phyloP scores from a whole-genome alignment of 2,113 vertebrate species.

The Pollachius pollachius region DNA sequence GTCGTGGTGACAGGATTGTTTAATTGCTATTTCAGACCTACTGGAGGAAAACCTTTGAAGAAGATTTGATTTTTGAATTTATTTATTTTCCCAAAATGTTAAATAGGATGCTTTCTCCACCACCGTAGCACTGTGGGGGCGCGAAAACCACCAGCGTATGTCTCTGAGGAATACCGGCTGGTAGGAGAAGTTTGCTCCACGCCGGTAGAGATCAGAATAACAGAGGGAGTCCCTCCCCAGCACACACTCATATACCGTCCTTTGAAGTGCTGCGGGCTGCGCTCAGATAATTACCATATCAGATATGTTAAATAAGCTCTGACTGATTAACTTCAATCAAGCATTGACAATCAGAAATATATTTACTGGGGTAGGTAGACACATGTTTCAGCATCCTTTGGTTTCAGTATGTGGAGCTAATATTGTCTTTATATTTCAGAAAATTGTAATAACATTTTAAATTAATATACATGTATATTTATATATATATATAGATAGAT shows the following conservation, averaged over 20 bases:
- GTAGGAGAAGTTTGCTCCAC: too few relatives aligned
- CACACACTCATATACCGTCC: slow-evolving; percentile 5
- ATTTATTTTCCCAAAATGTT: too few relatives aligned
- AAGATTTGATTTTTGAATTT: background rate
- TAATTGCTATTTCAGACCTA: background rate
- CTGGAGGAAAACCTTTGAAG: too few relatives aligned
- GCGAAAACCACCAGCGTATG: too few relatives aligned
- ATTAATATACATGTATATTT: too few relatives aligned
- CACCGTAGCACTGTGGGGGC: too few relatives aligned
- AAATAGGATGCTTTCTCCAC: too few relatives aligned
- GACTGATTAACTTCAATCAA: slow-evolving; percentile 15
- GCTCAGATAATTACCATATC: slow-evolving; percentile 54
- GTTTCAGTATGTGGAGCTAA: too few relatives aligned
- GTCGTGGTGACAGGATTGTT: background rate
- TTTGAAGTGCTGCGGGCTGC: slow-evolving; percentile 54
- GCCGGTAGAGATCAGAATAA: too few relatives aligned
- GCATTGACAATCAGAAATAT: slow-evolving; percentile 27
- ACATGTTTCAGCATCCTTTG: slow-evolving; percentile 11
- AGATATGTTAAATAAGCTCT: slow-evolving; percentile 41
- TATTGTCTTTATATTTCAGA: slow-evolving; percentile 1
- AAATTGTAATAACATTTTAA: background rate
- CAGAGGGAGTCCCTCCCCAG: too few relatives aligned
- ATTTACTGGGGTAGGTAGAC: slow-evolving; percentile 15
- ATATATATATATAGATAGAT: too few relatives aligned
- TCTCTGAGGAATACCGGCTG: too few relatives aligned